Evolutionary conservation across 2,888 invertebrate genomes (phyloP).

Genomic region (Linnaemya tessellans): DNA sequence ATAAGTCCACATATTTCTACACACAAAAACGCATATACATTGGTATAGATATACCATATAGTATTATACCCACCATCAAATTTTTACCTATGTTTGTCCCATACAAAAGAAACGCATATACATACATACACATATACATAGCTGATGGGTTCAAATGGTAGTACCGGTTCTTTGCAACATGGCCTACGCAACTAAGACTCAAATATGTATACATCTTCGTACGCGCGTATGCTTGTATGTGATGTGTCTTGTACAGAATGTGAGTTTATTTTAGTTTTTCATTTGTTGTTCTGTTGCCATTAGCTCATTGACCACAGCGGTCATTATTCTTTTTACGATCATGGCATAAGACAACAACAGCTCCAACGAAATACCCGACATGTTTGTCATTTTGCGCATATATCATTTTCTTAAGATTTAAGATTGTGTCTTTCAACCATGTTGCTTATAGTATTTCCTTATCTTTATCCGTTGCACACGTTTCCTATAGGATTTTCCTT

Average conservation of each 20-base stretch:
- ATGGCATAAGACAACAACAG: slow-evolving; percentile 47
- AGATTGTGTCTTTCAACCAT: slow-evolving; percentile 70
- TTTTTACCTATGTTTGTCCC: slow-evolving; percentile 36
- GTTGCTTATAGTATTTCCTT: slow-evolving; percentile 63
- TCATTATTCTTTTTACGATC: slow-evolving; percentile 67
- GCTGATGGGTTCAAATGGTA: slow-evolving; percentile 11
- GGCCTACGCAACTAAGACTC: slow-evolving; percentile 35
- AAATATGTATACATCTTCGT: too few species aligned
- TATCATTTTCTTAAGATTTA: slow-evolving; percentile 65
- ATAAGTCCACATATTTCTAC: not conserved
- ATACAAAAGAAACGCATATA: not conserved
- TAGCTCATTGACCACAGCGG: slow-evolving; percentile 72
- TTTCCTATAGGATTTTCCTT: not conserved
- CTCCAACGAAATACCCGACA: slow-evolving; percentile 40
- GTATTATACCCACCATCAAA: slow-evolving; percentile 26
- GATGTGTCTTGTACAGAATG: not conserved
- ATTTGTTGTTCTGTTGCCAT: slow-evolving; percentile 60
- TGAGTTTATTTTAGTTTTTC: slow-evolving; percentile 12
- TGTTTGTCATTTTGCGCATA: slow-evolving; percentile 56
- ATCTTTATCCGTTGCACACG: not conserved
- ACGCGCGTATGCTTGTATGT: not conserved
- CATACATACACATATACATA: not conserved
- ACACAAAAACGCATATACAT: too few species aligned
- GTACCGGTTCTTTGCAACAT: slow-evolving; percentile 67
- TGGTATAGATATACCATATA: not conserved